A percentile compares a stretch with the other conserved stretches of the same genome.
Conservation (phyloP, 2,797 vertebrate species). For the Coregonus suidteri region DNA sequence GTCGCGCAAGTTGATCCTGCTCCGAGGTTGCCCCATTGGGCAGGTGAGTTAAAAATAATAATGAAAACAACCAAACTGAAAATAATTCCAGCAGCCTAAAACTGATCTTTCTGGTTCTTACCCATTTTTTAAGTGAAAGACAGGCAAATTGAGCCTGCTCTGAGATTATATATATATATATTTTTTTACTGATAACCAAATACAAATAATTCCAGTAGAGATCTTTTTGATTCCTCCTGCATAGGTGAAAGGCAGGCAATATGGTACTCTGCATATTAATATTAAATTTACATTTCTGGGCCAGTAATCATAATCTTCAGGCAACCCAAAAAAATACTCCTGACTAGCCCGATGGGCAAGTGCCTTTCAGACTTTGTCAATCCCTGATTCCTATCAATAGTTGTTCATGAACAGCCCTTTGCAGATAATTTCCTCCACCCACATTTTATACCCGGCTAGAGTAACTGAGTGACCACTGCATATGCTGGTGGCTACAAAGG, state of each 20-base stretch:
- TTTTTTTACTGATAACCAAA: too few species aligned
- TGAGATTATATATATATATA: background rate
- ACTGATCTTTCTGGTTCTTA: too few species aligned
- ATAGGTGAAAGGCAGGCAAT: background rate
- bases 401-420: background rate
- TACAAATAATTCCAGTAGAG: background rate
- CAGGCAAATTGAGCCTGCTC: background rate
- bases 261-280: background rate
- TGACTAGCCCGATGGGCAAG: background rate
- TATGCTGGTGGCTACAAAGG: background rate
- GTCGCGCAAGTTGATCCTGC: background rate
- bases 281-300: background rate
- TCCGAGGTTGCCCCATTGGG: background rate
- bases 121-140: background rate
- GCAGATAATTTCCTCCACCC: background rate
- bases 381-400: background rate
- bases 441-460: background rate
- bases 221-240: background rate
- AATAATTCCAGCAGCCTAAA: too few species aligned
- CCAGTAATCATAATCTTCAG: background rate
- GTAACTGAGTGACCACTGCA: background rate
- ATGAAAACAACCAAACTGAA: too few species aligned
- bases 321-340: background rate
- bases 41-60: too few species aligned
- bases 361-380: background rate